Conservation (phyloP, 2,888 invertebrate genomes). For the Polydrusus cervinus region DNA sequence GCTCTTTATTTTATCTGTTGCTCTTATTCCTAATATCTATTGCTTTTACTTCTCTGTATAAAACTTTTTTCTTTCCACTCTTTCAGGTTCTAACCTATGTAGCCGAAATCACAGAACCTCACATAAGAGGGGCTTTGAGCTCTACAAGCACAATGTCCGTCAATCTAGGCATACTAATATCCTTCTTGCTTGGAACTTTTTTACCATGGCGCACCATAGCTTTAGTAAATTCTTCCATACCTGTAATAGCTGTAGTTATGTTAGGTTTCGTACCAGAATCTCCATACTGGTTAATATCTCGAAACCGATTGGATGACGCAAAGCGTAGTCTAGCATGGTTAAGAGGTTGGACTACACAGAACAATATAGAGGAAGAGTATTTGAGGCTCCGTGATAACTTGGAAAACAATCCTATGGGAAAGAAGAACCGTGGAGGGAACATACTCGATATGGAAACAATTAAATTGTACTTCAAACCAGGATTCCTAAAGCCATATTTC, state of each 20-base stretch:
- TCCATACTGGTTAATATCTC: constrained; percentile 84
- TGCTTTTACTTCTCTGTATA: neutral
- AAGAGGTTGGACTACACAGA: constrained; percentile 81
- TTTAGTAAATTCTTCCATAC: constrained; percentile 78
- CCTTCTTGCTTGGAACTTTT: constrained; percentile 82
- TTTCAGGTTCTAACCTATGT: constrained; percentile 84
- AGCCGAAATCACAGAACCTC: constrained; percentile 87
- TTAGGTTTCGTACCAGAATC: constrained; percentile 85
- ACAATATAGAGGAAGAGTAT: constrained; percentile 77
- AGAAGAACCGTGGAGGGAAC: neutral
- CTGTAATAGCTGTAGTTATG: constrained; percentile 77
- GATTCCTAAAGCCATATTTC: constrained; percentile 80
- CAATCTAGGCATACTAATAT: constrained; percentile 83
- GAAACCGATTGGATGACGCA: constrained; percentile 78
- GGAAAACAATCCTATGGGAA: constrained; percentile 55
- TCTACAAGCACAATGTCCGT: constrained; percentile 85
- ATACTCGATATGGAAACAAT: constrained; percentile 18
- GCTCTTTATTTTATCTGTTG: too few relatives aligned
- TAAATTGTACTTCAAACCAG: constrained; percentile 73
- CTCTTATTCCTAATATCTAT: neutral
- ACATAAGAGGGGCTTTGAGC: constrained; percentile 81
- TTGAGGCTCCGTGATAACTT: constrained; percentile 68
- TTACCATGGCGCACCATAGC: constrained; percentile 82
- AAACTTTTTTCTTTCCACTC: neutral
- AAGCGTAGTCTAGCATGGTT: constrained; percentile 83